These are phyloP conservation scores for Apistogramma diplotaenia DNA, from an alignment of 2,113 vertebrate species.

Conservation along the genomic window DNA sequence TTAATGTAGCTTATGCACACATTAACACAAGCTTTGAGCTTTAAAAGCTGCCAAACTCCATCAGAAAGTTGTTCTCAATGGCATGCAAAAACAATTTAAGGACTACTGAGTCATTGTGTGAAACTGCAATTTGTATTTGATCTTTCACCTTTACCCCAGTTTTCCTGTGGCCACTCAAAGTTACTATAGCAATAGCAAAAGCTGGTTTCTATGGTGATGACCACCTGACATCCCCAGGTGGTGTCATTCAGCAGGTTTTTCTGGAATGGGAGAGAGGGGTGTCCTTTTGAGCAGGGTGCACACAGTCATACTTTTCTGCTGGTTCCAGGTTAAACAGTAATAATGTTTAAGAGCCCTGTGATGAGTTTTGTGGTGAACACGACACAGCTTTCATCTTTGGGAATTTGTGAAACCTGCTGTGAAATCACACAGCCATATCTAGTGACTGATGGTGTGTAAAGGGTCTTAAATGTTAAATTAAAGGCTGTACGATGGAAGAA, in stretches of 20 bases:
- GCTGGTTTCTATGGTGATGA: slow-evolving; percentile 69
- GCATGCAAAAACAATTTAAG: neutral
- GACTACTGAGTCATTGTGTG: neutral
- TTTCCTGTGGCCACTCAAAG: slow-evolving; percentile 49
- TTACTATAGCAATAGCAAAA: slow-evolving; percentile 59
- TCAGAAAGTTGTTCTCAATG: neutral
- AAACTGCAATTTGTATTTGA: neutral
- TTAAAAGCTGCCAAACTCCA: neutral
- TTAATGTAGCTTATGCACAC: neutral
- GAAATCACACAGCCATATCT: neutral
- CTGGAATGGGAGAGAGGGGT: slow-evolving; percentile 68
- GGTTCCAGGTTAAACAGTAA: neutral
- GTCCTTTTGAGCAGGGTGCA: slow-evolving; percentile 27
- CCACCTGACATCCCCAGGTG: slow-evolving; percentile 72
- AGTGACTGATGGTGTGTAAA: neutral
- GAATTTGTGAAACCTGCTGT: neutral
- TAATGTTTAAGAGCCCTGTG: neutral
- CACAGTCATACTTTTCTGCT: slow-evolving; percentile 21
- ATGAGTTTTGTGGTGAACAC: neutral
- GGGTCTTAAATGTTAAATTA: neutral
- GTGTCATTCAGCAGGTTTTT: slow-evolving; percentile 73
- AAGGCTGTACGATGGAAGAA: no score
- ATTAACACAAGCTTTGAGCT: neutral
- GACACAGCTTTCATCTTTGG: neutral
- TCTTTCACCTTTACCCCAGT: slow-evolving; percentile 67